These are phyloP conservation scores for Gandaritis pyraliata DNA, from an alignment of 2,888 invertebrate species.

Conservation along the genomic window DNA sequence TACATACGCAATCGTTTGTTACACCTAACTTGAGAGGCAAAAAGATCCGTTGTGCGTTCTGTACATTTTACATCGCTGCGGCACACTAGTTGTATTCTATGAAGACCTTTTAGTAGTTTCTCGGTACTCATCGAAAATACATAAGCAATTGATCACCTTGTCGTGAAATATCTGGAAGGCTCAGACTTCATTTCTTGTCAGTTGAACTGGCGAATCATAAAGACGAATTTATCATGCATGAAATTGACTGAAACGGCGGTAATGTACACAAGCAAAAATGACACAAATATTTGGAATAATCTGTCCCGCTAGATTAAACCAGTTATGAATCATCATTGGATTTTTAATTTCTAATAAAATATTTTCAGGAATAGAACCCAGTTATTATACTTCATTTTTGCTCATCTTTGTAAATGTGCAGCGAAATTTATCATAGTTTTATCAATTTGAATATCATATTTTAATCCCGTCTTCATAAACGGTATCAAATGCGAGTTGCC, in stretches of 20 bases:
- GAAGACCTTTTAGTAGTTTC: background rate
- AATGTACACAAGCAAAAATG: background rate
- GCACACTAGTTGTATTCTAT: background rate
- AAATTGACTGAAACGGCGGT: constrained; percentile 1
- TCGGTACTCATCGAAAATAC: background rate
- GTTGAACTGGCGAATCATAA: constrained; percentile 1
- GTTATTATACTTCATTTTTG: background rate
- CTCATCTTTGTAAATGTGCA: constrained; percentile 37
- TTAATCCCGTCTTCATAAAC: constrained; percentile 46
- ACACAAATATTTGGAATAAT: background rate
- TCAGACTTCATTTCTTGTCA: background rate
- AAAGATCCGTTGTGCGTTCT: too few relatives aligned
- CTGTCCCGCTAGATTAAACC: too few relatives aligned
- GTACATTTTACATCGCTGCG: too few relatives aligned
- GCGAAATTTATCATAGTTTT: constrained; percentile 31
- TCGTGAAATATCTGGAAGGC: background rate
- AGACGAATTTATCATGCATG: constrained; percentile 1
- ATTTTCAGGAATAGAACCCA: too few relatives aligned
- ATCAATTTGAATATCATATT: constrained; percentile 36
- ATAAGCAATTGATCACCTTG: background rate
- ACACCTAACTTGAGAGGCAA: too few relatives aligned
- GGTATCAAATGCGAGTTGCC: constrained; percentile 36
- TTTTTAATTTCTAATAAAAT: too few relatives aligned
- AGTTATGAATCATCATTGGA: too few relatives aligned
- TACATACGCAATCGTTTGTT: too few relatives aligned